phyloP scores from a whole-genome alignment of 1,140 invertebrate genomes.

The Aplysia californica region DNA sequence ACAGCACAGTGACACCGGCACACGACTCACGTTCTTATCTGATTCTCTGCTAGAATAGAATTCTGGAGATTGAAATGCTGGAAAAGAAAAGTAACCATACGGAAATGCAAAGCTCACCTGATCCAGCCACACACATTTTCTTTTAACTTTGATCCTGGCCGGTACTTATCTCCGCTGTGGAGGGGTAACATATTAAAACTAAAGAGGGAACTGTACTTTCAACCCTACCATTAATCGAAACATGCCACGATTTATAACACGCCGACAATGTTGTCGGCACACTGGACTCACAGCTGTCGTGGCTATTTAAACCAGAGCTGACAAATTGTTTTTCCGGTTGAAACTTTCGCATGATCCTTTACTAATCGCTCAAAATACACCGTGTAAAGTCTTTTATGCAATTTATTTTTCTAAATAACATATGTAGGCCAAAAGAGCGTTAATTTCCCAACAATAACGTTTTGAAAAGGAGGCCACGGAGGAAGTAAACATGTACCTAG shows the following conservation, averaged over 20 bases:
- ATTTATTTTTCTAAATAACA: too few species aligned
- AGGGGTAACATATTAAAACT: conserved; percentile 65
- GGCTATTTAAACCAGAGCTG: background rate
- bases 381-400: too few species aligned
- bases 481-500: too few species aligned
- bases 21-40: too few species aligned
- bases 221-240: conserved; percentile 5
- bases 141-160: conserved; percentile 59
- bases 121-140: conserved; percentile 68
- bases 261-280: background rate
- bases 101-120: conserved; percentile 65
- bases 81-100: too few species aligned
- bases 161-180: conserved; percentile 65
- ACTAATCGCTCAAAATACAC: too few species aligned
- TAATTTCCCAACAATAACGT: too few species aligned
- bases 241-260: conserved; percentile 14
- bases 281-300: conserved; percentile 21
- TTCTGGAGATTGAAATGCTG: too few species aligned
- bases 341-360: background rate
- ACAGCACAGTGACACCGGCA: too few species aligned
- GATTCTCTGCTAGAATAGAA: too few species aligned
- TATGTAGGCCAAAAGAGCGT: too few species aligned
- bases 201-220: background rate
- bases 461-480: too few species aligned
- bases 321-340: background rate